phyloP scores from a whole-genome alignment of 1,140 invertebrate genomes.

The Drosophila melanogaster region Release_6_plus_ISO1_MT NT_033779.5:4326001-4326500 shows the following conservation, averaged over 20 bases:
- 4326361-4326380: conserved; percentile 82
- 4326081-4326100: conserved; percentile 42
- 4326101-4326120: conserved; percentile 16
- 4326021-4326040: conserved; percentile 3
- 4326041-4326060: conserved; percentile 34
- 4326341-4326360: conserved; percentile 81
- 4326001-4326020: conserved; percentile 8
- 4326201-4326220: conserved; percentile 23
- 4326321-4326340: conserved; percentile 78
- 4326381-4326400: conserved; percentile 72
- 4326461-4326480: conserved; percentile 68
- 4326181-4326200: conserved; percentile 55
- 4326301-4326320: conserved; percentile 80
- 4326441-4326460: conserved; percentile 36
- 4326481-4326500: conserved; percentile 70
- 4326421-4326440: not conserved
- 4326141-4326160: conserved; percentile 60
- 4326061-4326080: conserved; percentile 61
- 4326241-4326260: conserved; percentile 52
- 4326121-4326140: not conserved
- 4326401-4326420: conserved; percentile 5
- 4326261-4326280: conserved; percentile 71
- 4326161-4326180: conserved; percentile 48
- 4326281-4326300: conserved; percentile 28
- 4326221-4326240: conserved; percentile 12